These are phyloP conservation scores for Apotomis turbidana DNA, from an alignment of 2,888 invertebrate species.

Conservation along the genomic window DNA sequence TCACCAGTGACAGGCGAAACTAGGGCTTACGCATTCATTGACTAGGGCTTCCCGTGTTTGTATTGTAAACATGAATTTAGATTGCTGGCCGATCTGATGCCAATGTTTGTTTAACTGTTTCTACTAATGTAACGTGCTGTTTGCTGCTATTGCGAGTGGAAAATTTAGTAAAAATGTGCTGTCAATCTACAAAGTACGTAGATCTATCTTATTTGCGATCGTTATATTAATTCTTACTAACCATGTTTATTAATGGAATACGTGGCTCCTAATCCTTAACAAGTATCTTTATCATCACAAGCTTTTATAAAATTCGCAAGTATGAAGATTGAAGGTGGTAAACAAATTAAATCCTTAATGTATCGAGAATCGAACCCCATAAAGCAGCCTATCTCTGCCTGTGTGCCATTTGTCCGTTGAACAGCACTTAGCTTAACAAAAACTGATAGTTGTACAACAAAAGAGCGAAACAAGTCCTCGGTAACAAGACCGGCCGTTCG, in stretches of 20 bases:
- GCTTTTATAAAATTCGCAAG: too few species aligned
- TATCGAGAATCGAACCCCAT: constrained; percentile 61
- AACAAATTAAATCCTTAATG: constrained; percentile 37
- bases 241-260: too few species aligned
- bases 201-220: too few species aligned
- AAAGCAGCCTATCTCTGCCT: constrained; percentile 70
- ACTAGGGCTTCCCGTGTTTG: constrained; percentile 38
- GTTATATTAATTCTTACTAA: too few species aligned
- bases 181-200: background rate
- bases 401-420: constrained; percentile 78
- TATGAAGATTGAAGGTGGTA: constrained; percentile 3
- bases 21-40: constrained; percentile 42
- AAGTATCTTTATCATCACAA: too few species aligned
- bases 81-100: constrained; percentile 36
- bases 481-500: constrained; percentile 79
- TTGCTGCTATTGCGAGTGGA: background rate
- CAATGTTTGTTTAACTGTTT: constrained; percentile 50
- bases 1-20: constrained; percentile 35
- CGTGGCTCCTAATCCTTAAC: too few species aligned
- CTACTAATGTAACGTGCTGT: constrained; percentile 45
- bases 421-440: constrained; percentile 83
- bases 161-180: background rate
- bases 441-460: constrained; percentile 82
- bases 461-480: constrained; percentile 74
- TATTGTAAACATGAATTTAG: constrained; percentile 29